Evolutionary conservation across 1,140 invertebrate genomes (phyloP).

Genomic region (Camponotus vicinus): DNA sequence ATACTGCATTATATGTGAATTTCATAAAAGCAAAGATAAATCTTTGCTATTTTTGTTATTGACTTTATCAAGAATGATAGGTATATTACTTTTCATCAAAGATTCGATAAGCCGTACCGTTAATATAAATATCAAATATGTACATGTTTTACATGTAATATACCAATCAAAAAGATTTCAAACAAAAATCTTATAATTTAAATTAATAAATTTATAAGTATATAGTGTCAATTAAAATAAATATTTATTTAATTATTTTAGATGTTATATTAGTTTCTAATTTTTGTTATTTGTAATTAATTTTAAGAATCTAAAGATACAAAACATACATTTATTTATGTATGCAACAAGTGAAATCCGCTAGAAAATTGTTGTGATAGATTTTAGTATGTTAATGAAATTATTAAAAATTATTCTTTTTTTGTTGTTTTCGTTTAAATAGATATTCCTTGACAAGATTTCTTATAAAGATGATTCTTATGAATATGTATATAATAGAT

Average conservation of each 20-base stretch:
- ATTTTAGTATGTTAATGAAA: neutral
- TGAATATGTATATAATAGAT: conserved; percentile 7
- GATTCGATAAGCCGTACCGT: neutral
- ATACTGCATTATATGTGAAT: conserved; percentile 3
- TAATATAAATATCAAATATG: neutral
- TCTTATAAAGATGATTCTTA: neutral
- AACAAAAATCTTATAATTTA: neutral
- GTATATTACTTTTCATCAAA: neutral
- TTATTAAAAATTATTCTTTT: neutral
- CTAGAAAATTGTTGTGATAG: neutral
- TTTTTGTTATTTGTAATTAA: neutral
- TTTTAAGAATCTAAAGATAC: neutral
- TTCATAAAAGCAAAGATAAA: conserved; percentile 3
- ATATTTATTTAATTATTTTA: neutral
- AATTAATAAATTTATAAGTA: neutral
- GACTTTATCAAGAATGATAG: neutral
- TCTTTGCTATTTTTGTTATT: neutral
- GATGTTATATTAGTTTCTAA: neutral
- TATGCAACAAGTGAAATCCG: neutral
- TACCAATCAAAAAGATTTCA: neutral
- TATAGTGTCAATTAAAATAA: neutral
- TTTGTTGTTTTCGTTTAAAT: neutral
- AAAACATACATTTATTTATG: neutral
- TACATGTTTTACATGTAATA: neutral
- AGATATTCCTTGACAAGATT: neutral